These are phyloP conservation scores for Phymatocera aterrima DNA, from an alignment of 2,888 invertebrate genomes.

Conservation along the genomic window DNA sequence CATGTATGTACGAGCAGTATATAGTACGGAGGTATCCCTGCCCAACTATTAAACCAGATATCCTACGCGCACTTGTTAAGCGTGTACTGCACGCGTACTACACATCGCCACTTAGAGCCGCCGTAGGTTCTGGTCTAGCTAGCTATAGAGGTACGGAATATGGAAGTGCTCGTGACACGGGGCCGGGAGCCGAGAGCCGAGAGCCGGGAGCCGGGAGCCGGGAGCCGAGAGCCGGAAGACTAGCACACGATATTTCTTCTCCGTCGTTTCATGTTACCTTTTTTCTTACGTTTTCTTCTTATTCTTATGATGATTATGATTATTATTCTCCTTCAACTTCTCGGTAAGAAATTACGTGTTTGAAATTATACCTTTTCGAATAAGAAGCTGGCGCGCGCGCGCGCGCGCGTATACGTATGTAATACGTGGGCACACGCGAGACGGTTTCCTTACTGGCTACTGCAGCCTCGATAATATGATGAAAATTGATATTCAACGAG, in stretches of 20 bases:
- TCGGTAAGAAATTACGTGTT: conserved; percentile 53
- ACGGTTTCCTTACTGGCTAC: neutral
- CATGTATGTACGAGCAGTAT: too few relatives aligned
- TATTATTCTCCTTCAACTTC: conserved; percentile 32
- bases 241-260: conserved; percentile 25
- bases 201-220: too few relatives aligned
- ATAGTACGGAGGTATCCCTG: conserved; percentile 25
- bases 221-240: neutral
- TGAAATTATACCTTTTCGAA: conserved; percentile 54
- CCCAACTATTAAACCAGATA: conserved; percentile 43
- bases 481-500: neutral
- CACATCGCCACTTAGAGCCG: conserved; percentile 26
- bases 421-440: neutral
- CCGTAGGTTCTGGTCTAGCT: too few relatives aligned
- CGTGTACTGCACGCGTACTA: conserved; percentile 41
- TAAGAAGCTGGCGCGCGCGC: conserved; percentile 29
- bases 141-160: neutral
- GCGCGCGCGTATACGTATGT: neutral
- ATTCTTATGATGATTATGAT: conserved; percentile 10
- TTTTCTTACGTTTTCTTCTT: conserved; percentile 46
- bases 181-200: neutral
- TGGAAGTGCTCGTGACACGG: conserved; percentile 6
- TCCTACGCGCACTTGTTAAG: conserved; percentile 42
- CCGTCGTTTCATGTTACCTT: conserved; percentile 41
- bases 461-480: neutral